Evolutionary conservation across 2,113 vertebrate genomes (phyloP).

Genomic region (Nycticorax nycticorax): DNA sequence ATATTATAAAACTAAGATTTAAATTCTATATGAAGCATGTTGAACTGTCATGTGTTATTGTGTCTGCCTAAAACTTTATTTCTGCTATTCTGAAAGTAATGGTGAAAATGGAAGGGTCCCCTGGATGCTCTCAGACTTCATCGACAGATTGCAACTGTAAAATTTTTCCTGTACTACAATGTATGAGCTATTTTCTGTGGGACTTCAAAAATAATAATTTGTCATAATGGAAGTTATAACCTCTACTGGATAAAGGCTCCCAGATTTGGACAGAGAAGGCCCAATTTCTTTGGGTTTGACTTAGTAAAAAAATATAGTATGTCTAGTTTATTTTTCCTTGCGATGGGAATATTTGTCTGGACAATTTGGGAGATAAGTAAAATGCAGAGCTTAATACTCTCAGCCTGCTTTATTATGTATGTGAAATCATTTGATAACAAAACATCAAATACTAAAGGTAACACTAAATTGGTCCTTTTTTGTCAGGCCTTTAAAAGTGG

Average conservation of each 20-base stretch:
- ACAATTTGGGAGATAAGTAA: not conserved
- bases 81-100: not conserved
- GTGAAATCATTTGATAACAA: not conserved
- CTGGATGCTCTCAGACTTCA: not conserved
- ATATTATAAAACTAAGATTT: not conserved
- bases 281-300: not conserved
- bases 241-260: not conserved
- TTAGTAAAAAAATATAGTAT: not conserved
- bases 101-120: not conserved
- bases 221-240: not conserved
- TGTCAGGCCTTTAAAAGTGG: not conserved
- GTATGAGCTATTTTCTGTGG: not conserved
- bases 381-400: not conserved
- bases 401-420: not conserved
- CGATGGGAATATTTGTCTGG: not conserved
- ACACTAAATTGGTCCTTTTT: not conserved
- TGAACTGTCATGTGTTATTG: not conserved
- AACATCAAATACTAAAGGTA: not conserved
- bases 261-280: not conserved
- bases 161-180: accelerated
- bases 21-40: not conserved
- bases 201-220: not conserved
- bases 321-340: not conserved
- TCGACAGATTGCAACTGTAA: not conserved
- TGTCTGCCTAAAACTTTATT: not conserved